These are phyloP conservation scores for Liposcelis brunnea DNA, from an alignment of 2,888 invertebrate genomes.

Conservation along the genomic window DNA sequence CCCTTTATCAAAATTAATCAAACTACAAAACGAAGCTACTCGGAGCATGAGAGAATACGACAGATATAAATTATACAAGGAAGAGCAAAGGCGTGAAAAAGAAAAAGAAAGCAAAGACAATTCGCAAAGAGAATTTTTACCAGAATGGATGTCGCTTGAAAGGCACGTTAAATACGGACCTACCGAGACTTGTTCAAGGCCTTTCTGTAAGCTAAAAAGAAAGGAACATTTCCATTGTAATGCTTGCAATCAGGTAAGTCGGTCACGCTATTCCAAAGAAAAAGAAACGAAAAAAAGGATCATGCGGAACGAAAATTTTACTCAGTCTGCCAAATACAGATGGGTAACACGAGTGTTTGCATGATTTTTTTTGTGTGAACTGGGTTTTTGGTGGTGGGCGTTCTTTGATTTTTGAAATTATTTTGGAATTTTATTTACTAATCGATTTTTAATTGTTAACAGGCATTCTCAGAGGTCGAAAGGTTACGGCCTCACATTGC, in stretches of 20 bases:
- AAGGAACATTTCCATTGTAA: conserved; percentile 65
- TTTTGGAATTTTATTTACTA: neutral
- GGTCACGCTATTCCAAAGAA: neutral
- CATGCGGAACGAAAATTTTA: neutral
- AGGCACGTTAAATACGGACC: conserved; percentile 40
- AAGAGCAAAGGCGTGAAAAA: neutral
- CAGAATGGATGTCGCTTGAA: conserved; percentile 23
- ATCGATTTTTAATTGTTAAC: conserved; percentile 20
- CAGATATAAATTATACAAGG: neutral
- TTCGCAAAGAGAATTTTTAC: conserved; percentile 14
- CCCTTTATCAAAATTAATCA: conserved; percentile 1
- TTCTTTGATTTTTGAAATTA: neutral
- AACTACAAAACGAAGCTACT: conserved; percentile 2
- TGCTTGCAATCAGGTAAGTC: conserved; percentile 49
- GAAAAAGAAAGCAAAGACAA: conserved; percentile 2
- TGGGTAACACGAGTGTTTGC: neutral
- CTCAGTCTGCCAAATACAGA: neutral
- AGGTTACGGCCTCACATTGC: conserved; percentile 49
- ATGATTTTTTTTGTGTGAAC: neutral
- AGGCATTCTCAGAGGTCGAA: conserved; percentile 55
- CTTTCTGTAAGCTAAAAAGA: conserved; percentile 63
- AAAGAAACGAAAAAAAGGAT: neutral
- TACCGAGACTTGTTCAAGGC: conserved; percentile 49
- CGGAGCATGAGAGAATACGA: conserved; percentile 2
- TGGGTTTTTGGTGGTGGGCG: too few relatives aligned